Conservation (phyloP, 2,797 vertebrate genomes). For the Harpagifer antarcticus region DNA sequence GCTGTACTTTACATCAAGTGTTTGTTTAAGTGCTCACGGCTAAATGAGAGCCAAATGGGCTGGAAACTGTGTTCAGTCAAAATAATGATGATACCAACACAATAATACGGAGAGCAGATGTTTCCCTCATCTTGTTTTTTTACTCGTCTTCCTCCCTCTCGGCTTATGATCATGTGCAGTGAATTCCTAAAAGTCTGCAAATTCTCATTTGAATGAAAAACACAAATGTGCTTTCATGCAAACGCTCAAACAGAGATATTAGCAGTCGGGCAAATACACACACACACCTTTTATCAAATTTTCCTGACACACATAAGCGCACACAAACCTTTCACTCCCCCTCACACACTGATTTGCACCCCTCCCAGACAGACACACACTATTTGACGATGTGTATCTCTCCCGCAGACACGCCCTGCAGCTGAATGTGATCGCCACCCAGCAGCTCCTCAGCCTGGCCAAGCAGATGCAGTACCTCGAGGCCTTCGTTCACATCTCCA, state of each 20-base stretch:
- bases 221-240: conserved; percentile 29
- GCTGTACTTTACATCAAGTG: not conserved
- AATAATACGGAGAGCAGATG: conserved; percentile 39
- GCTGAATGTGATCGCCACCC: conserved; percentile 93
- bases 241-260: conserved; percentile 29
- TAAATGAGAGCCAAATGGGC: conserved; percentile 3
- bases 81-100: conserved; percentile 34
- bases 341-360: not conserved
- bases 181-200: conserved; percentile 31
- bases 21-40: conserved; percentile 13
- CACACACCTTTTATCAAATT: not conserved
- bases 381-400: not conserved
- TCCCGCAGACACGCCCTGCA: conserved; percentile 89
- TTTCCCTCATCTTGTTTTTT: not conserved
- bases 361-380: not conserved
- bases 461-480: conserved; percentile 92
- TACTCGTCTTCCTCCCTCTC: not conserved
- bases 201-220: conserved; percentile 31
- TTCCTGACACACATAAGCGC: not conserved
- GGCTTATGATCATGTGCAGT: conserved; percentile 9
- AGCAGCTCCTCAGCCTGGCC: conserved; percentile 92
- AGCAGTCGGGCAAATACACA: conserved; percentile 1
- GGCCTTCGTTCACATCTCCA: conserved; percentile 95
- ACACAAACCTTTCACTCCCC: not conserved
- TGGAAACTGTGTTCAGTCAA: not conserved